Conservation (phyloP, 2,797 vertebrate genomes). For the Centropyge bicolor region DNA sequence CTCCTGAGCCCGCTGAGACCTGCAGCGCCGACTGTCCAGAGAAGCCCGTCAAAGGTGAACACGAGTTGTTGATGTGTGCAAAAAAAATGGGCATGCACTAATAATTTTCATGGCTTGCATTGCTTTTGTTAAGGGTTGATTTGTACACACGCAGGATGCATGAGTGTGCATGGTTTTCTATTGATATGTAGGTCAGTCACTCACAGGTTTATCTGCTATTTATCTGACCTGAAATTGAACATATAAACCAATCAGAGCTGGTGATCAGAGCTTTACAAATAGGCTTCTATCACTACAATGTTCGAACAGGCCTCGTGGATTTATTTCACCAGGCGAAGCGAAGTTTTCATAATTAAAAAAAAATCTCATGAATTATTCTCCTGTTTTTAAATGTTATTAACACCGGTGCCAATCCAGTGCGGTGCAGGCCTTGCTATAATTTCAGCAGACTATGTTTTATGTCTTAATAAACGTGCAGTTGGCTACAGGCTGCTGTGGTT, state of each 20-base stretch:
- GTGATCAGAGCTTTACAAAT: conserved; percentile 14
- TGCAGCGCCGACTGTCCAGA: conserved; percentile 88
- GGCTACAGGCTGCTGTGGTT: conserved; percentile 24
- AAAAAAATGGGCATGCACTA: neutral
- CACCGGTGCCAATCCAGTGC: neutral
- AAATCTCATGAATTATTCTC: neutral
- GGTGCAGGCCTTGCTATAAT: conserved; percentile 42
- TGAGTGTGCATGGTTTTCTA: neutral
- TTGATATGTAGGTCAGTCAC: conserved; percentile 20
- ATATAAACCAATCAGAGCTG: conserved; percentile 57
- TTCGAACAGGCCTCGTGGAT: neutral
- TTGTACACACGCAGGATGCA: neutral
- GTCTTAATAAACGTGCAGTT: conserved; percentile 56
- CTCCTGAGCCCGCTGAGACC: conserved; percentile 91
- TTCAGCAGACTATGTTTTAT: conserved; percentile 50
- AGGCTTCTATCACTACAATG: neutral
- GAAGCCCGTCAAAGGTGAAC: conserved; percentile 93
- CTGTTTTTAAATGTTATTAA: neutral
- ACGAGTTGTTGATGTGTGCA: neutral
- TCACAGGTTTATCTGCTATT: conserved; percentile 15
- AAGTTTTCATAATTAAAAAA: conserved; percentile 8
- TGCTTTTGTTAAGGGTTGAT: neutral
- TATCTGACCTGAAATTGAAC: conserved; percentile 49
- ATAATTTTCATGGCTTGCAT: neutral
- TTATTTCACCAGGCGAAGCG: conserved; percentile 1